Evolutionary conservation across 2,113 vertebrate species (phyloP), one percentile per base, ranked within the genome.

Genomic region (Epinephelus lanceolatus): DNA sequence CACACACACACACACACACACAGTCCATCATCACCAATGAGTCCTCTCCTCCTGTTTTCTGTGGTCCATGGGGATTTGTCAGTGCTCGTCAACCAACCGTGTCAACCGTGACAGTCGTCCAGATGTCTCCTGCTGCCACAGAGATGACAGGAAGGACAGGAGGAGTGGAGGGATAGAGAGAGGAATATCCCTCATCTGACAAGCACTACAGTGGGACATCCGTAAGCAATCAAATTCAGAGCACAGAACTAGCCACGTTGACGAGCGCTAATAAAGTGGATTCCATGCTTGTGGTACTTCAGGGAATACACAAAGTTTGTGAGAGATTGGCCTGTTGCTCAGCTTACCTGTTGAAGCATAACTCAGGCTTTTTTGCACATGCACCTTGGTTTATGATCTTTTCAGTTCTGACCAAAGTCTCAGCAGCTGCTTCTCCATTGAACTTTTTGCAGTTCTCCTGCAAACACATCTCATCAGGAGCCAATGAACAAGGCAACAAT

Each of bases 81-180:
- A 94, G 89, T 89, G 84, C 92, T 94, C 92, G 84, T 93, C 93
- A 92, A 93, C 91, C 89, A 92, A 95, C 93, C 92, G 90, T 95
- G 94, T 95, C 93, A 91, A 96, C 93, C 91, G 85, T 96, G 95
- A 96, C 95, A 96, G 93, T 94, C 92, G 94, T 95, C 95, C 95
- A 96, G 95, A 96, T 96, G 95, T 96, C 95, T 95, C 90, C 91
- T 84, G 93, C 91, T 88, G 93, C 91, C 91, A 90, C 89, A 9
- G 62, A 74, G 86, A 90, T 90, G 93, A 93, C 91, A 91, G 89
- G 86, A 88, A 89, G 89, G 90, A 88, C 83, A 84, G 88, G 86
- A 82, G 79, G 81, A 91, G 89, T 33, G 76, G 83, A 89, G 79
- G 45, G 81, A 86, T 62, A 76, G 77, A 77, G 76, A 76, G 72